These are phyloP conservation scores for Siniperca obscura DNA, from an alignment of 2,797 vertebrate species.

Conservation along the genomic window DNA sequence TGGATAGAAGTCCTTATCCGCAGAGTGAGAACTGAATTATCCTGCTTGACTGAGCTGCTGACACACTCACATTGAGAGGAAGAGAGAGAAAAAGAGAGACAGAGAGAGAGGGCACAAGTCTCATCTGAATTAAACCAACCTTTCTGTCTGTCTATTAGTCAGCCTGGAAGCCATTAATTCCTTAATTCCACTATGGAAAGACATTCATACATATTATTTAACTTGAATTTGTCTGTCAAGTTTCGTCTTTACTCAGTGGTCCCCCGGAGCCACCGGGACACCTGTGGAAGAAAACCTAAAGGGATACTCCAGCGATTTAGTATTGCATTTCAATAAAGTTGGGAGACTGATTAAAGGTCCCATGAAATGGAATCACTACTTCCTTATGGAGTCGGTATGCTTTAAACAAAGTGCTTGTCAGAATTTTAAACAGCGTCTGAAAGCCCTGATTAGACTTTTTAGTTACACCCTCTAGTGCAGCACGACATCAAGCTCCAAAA, in stretches of 20 bases:
- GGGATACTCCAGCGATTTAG: not conserved
- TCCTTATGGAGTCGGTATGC: not conserved
- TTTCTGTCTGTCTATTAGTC: conserved; percentile 71
- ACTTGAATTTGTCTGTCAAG: conserved; percentile 36
- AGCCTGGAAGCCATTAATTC: conserved; percentile 67
- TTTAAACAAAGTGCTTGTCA: conserved; percentile 5
- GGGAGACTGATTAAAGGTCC: not conserved
- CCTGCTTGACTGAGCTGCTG: conserved; percentile 79
- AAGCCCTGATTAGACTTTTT: not conserved
- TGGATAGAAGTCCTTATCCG: conserved; percentile 80
- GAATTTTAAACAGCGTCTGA: not conserved
- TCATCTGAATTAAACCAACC: conserved; percentile 70
- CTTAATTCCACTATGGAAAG: conserved; percentile 65
- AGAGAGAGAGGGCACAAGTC: conserved; percentile 49
- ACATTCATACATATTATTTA: conserved; percentile 57
- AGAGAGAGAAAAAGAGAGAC: conserved; percentile 33
- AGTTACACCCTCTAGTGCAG: not conserved
- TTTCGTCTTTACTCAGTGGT: conserved; percentile 27
- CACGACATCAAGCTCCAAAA: not conserved
- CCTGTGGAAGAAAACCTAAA: conserved; percentile 55
- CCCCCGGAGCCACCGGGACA: conserved; percentile 35
- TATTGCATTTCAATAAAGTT: conserved; percentile 1
- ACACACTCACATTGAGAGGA: conserved; percentile 64
- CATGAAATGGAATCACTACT: not conserved
- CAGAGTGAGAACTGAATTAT: conserved; percentile 81